Evolutionary conservation across 2,888 invertebrate species (phyloP), one percentile per base, ranked within the genome.

Genomic region (Apamea epomidion): DNA sequence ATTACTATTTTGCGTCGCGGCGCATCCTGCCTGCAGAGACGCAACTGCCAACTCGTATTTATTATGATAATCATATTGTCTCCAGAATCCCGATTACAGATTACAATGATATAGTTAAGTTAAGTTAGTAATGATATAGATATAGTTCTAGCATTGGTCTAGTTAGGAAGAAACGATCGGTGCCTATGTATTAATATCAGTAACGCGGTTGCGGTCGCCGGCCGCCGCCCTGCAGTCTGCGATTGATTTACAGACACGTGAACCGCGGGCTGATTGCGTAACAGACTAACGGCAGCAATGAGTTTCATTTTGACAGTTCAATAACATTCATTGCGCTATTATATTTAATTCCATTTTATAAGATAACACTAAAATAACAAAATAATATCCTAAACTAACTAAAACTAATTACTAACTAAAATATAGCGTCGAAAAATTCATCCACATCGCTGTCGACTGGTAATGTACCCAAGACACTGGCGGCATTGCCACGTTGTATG

Each of bases 181-280:
- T 68, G 54, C 12, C 21, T 74, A 74, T 21, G 69, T 65, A 79
- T 54, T 51, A 69, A 73, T 80, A 86, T 81, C 76, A 83, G 54
- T 32, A 77, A 79, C 89, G 92, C 88, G 93, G 92, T 92, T 92
- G 91, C 90, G 91, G 92, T 91, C 87, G 76, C 84, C 74, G 70
- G 82, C 81, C 87, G 85, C 80, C 92, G 93, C 92, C 93, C 89
- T 82, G 93, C 93, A 88, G 94, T 93, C 94, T 93, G 88, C 90
- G 93, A 93, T 93, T 93, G 91, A 90, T 90, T 93, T 93, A 93
- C 93, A 91, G 80, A 81, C 85, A 86, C 71, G 84, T 84, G 75
- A 83, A 76, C 76, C 74, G 60, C 54, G 54, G 54, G 21, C 21
- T 21, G 54, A 21, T 54, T 60, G 25, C 3, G 25, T 25, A 58